Conservation (phyloP, 2,888 invertebrate species). For the Julus scanicus region DNA sequence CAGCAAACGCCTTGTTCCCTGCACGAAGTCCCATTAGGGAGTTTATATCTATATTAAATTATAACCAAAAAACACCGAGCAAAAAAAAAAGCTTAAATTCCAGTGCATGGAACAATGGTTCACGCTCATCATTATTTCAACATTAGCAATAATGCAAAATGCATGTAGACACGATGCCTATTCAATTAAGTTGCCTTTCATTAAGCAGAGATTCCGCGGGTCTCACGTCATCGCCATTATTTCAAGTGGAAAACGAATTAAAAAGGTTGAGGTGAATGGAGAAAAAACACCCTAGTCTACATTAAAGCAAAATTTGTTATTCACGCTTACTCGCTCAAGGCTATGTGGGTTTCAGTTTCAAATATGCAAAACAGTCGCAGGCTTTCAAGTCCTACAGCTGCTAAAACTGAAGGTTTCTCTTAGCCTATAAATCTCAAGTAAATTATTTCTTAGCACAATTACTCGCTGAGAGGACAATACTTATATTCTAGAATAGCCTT, state of each 20-base stretch:
- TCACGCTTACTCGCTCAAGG: conserved; percentile 16
- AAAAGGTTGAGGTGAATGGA: conserved; percentile 23
- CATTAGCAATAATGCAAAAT: conserved; percentile 21
- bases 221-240: conserved; percentile 33
- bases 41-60: background rate
- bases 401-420: background rate
- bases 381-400: background rate
- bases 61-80: background rate
- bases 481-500: background rate
- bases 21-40: background rate
- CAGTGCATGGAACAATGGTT: background rate
- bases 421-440: background rate
- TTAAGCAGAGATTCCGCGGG: background rate
- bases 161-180: conserved; percentile 21
- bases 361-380: background rate
- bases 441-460: background rate
- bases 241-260: conserved; percentile 33
- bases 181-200: conserved; percentile 33
- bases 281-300: background rate
- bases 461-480: background rate
- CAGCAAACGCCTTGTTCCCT: background rate
- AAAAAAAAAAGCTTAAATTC: background rate
- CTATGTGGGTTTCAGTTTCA: conserved; percentile 8
- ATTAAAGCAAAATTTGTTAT: conserved; percentile 16
- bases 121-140: conserved; percentile 6